Evolutionary conservation across 2,113 vertebrate genomes (phyloP), one percentile per base, ranked within the genome.

Genomic region (Entosphenus tridentatus): DNA sequence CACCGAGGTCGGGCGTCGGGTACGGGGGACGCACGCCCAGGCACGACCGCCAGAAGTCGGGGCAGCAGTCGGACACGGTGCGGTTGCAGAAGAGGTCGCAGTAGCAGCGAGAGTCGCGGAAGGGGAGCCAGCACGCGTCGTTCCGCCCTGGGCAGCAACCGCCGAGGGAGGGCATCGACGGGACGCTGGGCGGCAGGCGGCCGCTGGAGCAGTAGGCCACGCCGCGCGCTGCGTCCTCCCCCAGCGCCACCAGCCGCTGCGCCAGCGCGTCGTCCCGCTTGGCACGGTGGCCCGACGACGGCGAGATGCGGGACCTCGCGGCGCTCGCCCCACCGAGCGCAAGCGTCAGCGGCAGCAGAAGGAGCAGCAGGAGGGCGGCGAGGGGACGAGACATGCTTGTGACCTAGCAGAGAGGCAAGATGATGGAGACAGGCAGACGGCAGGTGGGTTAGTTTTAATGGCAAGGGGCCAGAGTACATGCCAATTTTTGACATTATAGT

Each of bases 51-150:
- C 93, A 97, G 81, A 95, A 97, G 77, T 96, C 91, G 0, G 93
- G 93, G 78, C 93, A 97, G 81, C 93, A 96, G 77, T 97, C 93
- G 0, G 91, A 87, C 12, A 97, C 57, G 1, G 88, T 96, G 71
- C 93, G 84, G 80, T 97, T 97, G 80, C 93, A 97, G 83, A 97
- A 97, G 70, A 92, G 82, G 78, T 96, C 91, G 3, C 93, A 97
- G 83, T 97, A 97, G 75, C 90, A 97, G 76, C 90, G 86, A 14
- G 85, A 87, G 70, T 90, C 90, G 73, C 89, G 79, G 77, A 95
- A 97, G 2, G 88, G 86, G 69, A 95, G 81, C 0, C 84, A 85
- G 74, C 91, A 97, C 73, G 70, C 79, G 14, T 97, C 93, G 0
- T 83, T 76, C 1, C 93, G 79, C 56, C 86, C 93, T 0, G 74